Base-by-base conservation (phyloP, 1,140 invertebrate species). In the Caenorhabditis tropicalis region DNA sequence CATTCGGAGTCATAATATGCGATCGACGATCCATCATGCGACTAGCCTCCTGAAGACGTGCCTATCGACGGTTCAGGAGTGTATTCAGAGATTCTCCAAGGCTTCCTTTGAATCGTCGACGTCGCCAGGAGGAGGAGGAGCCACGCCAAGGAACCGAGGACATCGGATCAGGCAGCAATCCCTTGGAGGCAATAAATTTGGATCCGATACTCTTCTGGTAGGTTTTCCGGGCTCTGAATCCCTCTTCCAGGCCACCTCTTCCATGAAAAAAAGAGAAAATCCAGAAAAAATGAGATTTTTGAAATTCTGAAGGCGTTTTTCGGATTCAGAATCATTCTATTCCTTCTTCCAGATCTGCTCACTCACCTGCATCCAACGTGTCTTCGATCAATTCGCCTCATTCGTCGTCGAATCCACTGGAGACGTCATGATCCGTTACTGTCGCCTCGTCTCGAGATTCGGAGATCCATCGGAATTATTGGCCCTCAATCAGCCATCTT, bases 1-100 rank as follows among this genome's bases (percentile, higher is more conserved):
- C 10, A 86, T 87, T 39, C 60, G 86, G 21, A 82, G 79, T 12
- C 86, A 87, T 60, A 87, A 87, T 65, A 87, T 87, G 86, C 36
- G 84, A 60, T 86, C 82, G 19, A 87, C 86, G 19, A 86, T 87
- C 53, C 80, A 87, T 39, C 74, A 58, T 15, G 81, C 85, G 6
- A 46, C 60, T 19, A 58, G 80, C 29, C 70, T 87, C 10, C 36
- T 87, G n/a, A 33, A 70, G 16, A 70, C 81, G 39, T 87, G 84
- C 36, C 29, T 86, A 0, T 58, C 80, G 2, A 87, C 87, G 15
- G 46, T 87, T 24, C 24, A 53, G 31, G 86, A 86, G 49, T 70
- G 53, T 82, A 48, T 83, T 24, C 15, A 27, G 12, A 39, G 48
- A 24, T 85, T 70, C 51, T 53, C 46, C 2, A 79, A 79, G 31